Conservation (phyloP, 2,888 invertebrate genomes). For the Xestia xanthographa region DNA sequence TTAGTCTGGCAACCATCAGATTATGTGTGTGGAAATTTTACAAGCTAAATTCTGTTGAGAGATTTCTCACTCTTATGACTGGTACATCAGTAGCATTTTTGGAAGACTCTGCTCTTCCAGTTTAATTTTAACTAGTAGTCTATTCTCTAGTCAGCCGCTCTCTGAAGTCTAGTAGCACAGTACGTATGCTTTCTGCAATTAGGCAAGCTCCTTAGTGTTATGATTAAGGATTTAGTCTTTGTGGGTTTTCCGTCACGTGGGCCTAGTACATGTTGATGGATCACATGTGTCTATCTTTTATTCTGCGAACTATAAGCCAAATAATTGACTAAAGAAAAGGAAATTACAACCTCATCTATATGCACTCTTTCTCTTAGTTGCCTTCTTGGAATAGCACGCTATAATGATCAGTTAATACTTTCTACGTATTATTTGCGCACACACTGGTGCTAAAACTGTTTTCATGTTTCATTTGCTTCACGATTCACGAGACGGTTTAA, state of each 20-base stretch:
- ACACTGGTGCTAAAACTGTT: constrained; percentile 14
- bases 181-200: too few relatives aligned
- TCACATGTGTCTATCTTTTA: background rate
- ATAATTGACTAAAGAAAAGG: background rate
- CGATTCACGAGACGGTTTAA: background rate
- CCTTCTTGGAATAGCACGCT: constrained; percentile 38
- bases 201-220: too few relatives aligned
- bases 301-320: background rate
- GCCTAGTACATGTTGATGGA: background rate
- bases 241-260: too few relatives aligned
- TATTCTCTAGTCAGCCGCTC: too few relatives aligned
- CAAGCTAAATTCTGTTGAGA: too few relatives aligned
- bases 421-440: constrained; percentile 41
- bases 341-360: constrained; percentile 16
- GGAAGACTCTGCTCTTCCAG: too few relatives aligned
- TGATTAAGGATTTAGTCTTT: too few relatives aligned
- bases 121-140: too few relatives aligned
- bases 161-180: too few relatives aligned
- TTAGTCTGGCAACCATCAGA: background rate
- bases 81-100: too few relatives aligned
- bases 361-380: constrained; percentile 43
- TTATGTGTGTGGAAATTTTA: too few relatives aligned
- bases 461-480: constrained; percentile 28
- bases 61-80: too few relatives aligned
- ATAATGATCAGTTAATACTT: constrained; percentile 44